Evolutionary conservation across 2,888 invertebrate genomes (phyloP).

Genomic region (Timandra comae): DNA sequence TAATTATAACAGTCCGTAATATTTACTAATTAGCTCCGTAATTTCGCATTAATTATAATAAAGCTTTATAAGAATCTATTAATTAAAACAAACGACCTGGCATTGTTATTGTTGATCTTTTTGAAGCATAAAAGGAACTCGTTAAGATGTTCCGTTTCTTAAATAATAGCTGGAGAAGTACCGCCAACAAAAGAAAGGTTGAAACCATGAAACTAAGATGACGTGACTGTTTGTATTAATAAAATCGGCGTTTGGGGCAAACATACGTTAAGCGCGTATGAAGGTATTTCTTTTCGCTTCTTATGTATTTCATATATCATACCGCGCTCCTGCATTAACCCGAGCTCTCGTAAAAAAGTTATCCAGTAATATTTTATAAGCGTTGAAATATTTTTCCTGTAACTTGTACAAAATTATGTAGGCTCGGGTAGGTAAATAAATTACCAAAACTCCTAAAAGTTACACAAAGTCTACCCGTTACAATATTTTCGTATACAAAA

Average conservation of each 20-base stretch:
- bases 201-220: conserved; percentile 41
- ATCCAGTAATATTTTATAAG: conserved; percentile 19
- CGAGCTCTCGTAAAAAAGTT: conserved; percentile 16
- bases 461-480: conserved; percentile 23
- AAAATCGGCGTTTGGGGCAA: conserved; percentile 28
- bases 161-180: conserved; percentile 37
- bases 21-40: no score
- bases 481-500: conserved; percentile 31
- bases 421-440: conserved; percentile 25
- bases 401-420: conserved; percentile 24
- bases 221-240: conserved; percentile 36
- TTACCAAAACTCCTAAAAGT: conserved; percentile 28
- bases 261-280: conserved; percentile 6
- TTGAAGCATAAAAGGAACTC: conserved; percentile 51
- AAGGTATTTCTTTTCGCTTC: conserved; percentile 1
- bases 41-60: conserved; percentile 6
- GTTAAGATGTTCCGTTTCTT: conserved; percentile 51
- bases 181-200: conserved; percentile 45
- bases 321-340: conserved; percentile 14
- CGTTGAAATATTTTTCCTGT: conserved; percentile 12
- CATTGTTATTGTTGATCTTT: conserved; percentile 49
- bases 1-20: no score
- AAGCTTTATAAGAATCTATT: conserved; percentile 28
- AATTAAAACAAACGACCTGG: conserved; percentile 40
- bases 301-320: conserved; percentile 15